Percentiles rank a stretch among this genome's conserved stretches.
phyloP scores from a whole-genome alignment of 2,797 vertebrate species.

The Potorous gilbertii region DNA sequence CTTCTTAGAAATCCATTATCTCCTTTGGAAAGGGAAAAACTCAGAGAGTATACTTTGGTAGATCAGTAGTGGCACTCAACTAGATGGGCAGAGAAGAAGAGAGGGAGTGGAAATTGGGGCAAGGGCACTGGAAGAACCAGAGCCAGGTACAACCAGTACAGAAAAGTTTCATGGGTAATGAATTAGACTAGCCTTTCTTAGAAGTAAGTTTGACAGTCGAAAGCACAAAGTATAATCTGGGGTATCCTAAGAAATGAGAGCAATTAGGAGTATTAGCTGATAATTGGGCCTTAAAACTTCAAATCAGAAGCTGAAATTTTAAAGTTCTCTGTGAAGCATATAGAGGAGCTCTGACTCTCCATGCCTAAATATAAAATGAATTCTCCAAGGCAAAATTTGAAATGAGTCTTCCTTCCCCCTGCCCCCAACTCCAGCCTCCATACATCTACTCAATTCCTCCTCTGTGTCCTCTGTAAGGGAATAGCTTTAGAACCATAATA shows the following conservation, averaged over 20 bases:
- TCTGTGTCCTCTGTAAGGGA: not conserved
- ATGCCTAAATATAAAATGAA: not conserved
- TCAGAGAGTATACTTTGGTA: not conserved
- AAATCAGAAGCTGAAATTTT: not conserved
- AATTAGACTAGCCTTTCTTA: not conserved
- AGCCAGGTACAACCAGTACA: not conserved
- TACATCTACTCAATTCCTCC: not conserved
- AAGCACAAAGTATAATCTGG: not conserved
- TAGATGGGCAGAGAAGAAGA: not conserved
- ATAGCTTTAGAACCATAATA: not conserved
- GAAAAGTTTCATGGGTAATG: constrained; percentile 1
- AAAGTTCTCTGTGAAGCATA: not conserved
- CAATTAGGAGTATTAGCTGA: not conserved
- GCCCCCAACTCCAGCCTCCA: not conserved
- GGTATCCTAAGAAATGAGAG: not conserved
- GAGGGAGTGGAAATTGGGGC: not conserved
- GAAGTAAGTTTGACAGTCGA: not conserved
- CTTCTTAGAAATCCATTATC: not conserved
- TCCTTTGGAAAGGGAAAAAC: not conserved
- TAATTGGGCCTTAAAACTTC: not conserved
- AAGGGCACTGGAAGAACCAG: not conserved
- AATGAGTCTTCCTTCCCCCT: not conserved
- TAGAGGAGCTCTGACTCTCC: not conserved
- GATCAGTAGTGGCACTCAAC: not conserved
- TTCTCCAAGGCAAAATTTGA: not conserved